Evolutionary conservation across 2,113 vertebrate species (phyloP).

Genomic region (Nyctereutes procyonoides): DNA sequence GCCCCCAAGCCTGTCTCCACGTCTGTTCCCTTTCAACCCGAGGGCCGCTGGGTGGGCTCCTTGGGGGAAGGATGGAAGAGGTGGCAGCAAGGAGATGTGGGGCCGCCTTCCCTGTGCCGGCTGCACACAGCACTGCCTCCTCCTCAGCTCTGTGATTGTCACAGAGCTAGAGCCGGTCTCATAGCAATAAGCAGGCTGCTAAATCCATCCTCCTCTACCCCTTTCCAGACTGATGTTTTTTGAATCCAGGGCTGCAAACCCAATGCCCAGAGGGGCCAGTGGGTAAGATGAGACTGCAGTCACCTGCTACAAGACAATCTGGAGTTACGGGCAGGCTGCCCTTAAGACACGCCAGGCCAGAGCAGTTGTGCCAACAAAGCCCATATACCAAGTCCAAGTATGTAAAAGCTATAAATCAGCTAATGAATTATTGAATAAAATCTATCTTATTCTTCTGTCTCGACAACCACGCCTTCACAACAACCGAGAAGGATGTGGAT

Average conservation of each 20-base stretch:
- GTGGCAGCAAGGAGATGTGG: fast-evolving
- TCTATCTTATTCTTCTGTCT: neutral
- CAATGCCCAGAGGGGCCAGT: neutral
- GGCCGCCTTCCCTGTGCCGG: too few species aligned
- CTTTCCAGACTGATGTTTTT: neutral
- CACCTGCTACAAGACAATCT: neutral
- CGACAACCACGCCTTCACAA: neutral
- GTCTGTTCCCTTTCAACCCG: neutral
- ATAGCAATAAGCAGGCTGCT: too few species aligned
- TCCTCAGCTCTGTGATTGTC: too few species aligned
- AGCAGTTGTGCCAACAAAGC: too few species aligned
- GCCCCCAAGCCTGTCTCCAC: neutral
- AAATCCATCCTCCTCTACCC: too few species aligned
- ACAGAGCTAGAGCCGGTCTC: neutral
- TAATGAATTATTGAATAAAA: neutral
- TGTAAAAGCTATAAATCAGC: neutral
- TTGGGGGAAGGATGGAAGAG: neutral
- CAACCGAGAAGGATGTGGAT: neutral
- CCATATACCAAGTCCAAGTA: neutral
- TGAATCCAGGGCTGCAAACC: neutral
- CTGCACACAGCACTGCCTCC: neutral
- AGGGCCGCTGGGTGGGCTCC: neutral
- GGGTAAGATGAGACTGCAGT: neutral
- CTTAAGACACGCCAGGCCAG: neutral
- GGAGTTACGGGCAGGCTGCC: neutral